Base-by-base conservation (phyloP, 2,888 invertebrate species). In the Drosophila koepferae region DNA sequence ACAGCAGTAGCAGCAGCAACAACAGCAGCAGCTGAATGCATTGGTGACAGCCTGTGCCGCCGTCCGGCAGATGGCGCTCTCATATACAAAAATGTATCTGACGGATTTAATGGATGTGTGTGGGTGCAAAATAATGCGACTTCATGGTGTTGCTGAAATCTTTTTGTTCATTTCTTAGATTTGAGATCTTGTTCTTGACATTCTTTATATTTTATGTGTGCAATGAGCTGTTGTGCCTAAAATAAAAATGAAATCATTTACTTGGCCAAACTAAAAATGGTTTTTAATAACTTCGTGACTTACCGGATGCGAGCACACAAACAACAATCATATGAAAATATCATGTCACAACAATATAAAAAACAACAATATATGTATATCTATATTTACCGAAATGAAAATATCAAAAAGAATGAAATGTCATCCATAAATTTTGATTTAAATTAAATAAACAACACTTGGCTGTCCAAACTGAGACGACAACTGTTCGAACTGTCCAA, bases 161-260 rank as follows among this genome's bases (percentile, higher is more conserved):
- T 62, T 63, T 64, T 60, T 66, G 6, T 38, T 63, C 55, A 66
- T 64, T 64, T 56, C 28, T 34, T 51, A 18, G n/a, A 2, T 23
- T 23, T 23, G 0, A 23, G 23, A 4, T n/a, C 12, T 34, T n/a
- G 49, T 63, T 72, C 12, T 63, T 60, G 53, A 36, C 20, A 46
- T 54, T 56, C 66, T 71, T 43, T 64, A 53, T 62, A 48, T 70
- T 64, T 69, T 49, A 68, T 67, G 43, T 63, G 66, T 84, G 74
- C 74, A 77, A 77, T 84, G 85, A 87, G 62, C 74, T 73, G 83
- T 73, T 68, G 89, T 81, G 88, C 88, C 88, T 89, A 89, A 89
- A 88, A 88, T 90, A 88, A 90, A 89, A 90, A 90, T 88, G 83
- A 88, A 88, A 90, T 90, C 86, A 90, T 90, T 87, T 87, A 87